Percentiles rank a stretch among this genome's conserved stretches.
phyloP scores from a whole-genome alignment of 2,888 invertebrate genomes.

The Tetragonula carbonaria region DNA sequence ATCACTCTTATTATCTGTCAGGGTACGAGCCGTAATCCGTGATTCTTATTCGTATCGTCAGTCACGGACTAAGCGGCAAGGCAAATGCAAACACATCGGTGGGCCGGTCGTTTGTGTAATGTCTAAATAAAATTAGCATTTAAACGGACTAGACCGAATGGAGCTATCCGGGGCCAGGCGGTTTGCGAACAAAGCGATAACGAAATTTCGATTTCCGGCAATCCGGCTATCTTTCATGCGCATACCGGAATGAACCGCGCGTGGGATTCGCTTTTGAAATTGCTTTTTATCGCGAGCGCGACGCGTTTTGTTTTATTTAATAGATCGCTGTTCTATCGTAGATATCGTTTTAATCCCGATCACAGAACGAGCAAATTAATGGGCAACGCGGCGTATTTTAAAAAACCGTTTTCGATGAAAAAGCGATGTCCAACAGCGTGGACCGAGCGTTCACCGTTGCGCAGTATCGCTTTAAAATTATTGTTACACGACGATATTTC shows the following conservation, averaged over 20 bases:
- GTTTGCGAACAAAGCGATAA: conserved; percentile 55
- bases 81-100: conserved; percentile 19
- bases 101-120: conserved; percentile 52
- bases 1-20: not conserved
- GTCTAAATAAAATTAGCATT: conserved; percentile 74
- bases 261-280: conserved; percentile 23
- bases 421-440: not conserved
- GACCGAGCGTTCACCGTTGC: not conserved
- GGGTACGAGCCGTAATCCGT: not conserved
- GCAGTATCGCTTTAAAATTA: not conserved
- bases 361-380: not conserved
- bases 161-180: conserved; percentile 46
- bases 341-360: conserved; percentile 29
- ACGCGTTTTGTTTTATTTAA: conserved; percentile 29
- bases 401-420: not conserved
- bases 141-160: conserved; percentile 69
- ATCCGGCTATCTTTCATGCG: conserved; percentile 43
- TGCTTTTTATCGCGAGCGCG: conserved; percentile 34
- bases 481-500: not conserved
- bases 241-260: conserved; percentile 19
- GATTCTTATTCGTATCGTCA: conserved; percentile 30
- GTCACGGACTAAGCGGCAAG: conserved; percentile 27
- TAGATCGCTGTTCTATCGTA: conserved; percentile 18
- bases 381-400: too few relatives aligned
- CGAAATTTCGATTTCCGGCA: conserved; percentile 56